A percentile compares a stretch with the other conserved stretches of the same genome.
These are phyloP conservation scores for Pedionomus torquatus DNA, from an alignment of 2,113 vertebrate genomes.

Conservation along the genomic window DNA sequence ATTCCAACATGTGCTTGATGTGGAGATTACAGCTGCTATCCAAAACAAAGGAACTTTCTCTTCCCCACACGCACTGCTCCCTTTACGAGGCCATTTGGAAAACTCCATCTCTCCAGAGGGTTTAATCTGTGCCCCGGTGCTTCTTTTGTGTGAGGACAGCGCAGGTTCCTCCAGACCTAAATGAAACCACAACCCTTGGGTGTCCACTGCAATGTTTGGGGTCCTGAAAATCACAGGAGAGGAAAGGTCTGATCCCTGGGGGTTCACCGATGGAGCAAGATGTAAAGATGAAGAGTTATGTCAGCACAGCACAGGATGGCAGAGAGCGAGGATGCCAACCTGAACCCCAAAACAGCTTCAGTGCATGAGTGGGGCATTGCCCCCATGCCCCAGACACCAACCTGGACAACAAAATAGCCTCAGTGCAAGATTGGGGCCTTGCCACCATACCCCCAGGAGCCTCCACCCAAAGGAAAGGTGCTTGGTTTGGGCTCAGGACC, in stretches of 20 bases:
- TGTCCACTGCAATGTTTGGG: neutral
- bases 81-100: conserved; percentile 49
- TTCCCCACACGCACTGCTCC: neutral
- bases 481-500: neutral
- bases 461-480: neutral
- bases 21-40: conserved; percentile 60
- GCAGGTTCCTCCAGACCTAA: neutral
- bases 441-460: neutral
- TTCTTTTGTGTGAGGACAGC: conserved; percentile 6
- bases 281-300: neutral
- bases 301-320: neutral
- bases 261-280: neutral
- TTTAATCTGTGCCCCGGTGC: conserved; percentile 15
- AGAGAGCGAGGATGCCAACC: neutral
- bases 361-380: neutral
- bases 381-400: neutral
- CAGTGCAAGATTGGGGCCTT: neutral
- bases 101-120: neutral
- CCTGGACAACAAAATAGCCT: neutral
- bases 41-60: conserved; percentile 62
- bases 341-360: neutral
- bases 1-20: conserved; percentile 65
- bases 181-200: neutral
- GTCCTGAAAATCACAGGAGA: neutral
- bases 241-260: neutral